A percentile compares a stretch with the other conserved stretches of the same genome.
These are phyloP conservation scores for Ostrea denselamellosa DNA, from an alignment of 1,140 invertebrate genomes.

Conservation along the genomic window DNA sequence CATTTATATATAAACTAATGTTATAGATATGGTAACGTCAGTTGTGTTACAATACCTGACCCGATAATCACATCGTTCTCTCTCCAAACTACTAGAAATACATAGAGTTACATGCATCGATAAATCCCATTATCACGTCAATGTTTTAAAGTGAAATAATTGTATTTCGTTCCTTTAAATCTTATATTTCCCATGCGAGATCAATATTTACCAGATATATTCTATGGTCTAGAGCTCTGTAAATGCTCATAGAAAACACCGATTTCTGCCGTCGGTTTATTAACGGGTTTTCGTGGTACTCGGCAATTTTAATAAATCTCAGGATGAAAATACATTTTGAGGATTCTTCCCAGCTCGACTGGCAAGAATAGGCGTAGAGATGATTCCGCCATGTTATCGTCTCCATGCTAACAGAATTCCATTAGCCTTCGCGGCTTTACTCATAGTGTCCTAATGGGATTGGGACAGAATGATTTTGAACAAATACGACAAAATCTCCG, in stretches of 20 bases:
- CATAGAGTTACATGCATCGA: not conserved
- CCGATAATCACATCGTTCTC: no score
- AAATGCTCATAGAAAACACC: not conserved
- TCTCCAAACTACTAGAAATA: not conserved
- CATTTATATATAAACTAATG: no score
- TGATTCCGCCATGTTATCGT: not conserved
- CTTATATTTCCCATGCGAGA: constrained; percentile 16
- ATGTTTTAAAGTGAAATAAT: constrained; percentile 2
- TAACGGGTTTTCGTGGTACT: not conserved
- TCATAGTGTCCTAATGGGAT: not conserved
- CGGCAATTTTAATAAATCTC: not conserved
- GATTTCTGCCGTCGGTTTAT: constrained; percentile 22
- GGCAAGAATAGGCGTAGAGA: not conserved
- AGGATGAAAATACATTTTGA: constrained; percentile 19
- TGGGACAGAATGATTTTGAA: not conserved
- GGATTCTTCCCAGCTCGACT: not conserved
- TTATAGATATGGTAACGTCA: no score
- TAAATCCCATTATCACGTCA: constrained; percentile 6
- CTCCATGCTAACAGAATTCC: constrained; percentile 19
- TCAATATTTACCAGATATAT: constrained; percentile 32
- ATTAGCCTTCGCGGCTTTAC: not conserved
- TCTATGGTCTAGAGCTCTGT: not conserved
- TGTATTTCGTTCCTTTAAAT: constrained; percentile 15
- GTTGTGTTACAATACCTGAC: no score
- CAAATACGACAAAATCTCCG: constrained; percentile 1